Base-by-base conservation (phyloP, 2,797 vertebrate species). In the Lagocephalus sceleratus region DNA sequence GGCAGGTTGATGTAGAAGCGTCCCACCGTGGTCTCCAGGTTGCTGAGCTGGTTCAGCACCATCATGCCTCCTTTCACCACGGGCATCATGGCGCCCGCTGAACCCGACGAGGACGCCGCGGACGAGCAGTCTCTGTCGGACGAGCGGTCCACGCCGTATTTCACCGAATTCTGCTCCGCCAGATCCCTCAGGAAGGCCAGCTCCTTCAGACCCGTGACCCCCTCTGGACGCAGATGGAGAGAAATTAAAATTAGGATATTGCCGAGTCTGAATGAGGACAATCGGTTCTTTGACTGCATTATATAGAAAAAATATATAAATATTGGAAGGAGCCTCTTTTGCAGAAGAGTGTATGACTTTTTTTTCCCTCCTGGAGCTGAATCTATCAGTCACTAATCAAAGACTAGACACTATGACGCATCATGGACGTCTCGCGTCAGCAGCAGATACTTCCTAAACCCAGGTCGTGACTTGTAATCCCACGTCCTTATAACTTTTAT, bases 31-130 rank as follows among this genome's bases (percentile, higher is more conserved):
- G 94, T 98, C 87, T 99, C 96, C 84, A 99, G 90, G 90, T 98
- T 99, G 69, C 97, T 99, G 49, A 99, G 91, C 82, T 98, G 96
- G 86, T 98, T 99, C 2, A 99, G 90, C 0, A 99, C 97, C 95
- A 98, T 98, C 97, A 99, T 99, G 86, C 96, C 97, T 19, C 97
- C 97, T 80, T 99, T 99, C 63, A 93, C 85, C 38, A 98, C 94
- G 0, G 95, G 94, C 16, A 95, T 88, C 23, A 82, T 59, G 32
- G 61, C 81, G 41, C 0, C 71, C 0, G 63, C 23, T 0, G 78
- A 73, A 1, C 76, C 65, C 0, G 79, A 59, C 0, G 68, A 68
- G 0, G 54, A 61, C 0, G 49, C 59, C 6, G 2, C n/a, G 1
- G 67, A 58, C 7, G 86, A 85, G 26, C 91, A 88, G 46, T 94